phyloP scores from a whole-genome alignment of 1,140 invertebrate genomes.

The Acromyrmex echinatior region DNA sequence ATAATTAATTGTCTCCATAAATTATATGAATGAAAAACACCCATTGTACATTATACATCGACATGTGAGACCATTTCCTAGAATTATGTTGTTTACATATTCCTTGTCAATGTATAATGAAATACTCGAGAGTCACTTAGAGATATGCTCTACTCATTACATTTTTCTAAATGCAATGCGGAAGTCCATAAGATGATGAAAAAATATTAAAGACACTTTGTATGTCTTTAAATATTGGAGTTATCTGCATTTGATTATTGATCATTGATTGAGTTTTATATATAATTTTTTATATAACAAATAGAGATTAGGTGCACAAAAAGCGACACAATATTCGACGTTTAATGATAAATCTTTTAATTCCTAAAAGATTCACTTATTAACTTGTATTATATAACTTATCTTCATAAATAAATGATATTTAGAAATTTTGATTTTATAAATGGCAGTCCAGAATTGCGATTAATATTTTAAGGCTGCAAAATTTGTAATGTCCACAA shows the following conservation, averaged over 20 bases:
- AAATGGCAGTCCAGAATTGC: constrained; percentile 38
- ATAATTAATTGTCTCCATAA: no score
- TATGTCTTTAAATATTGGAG: not conserved
- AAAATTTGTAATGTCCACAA: not conserved
- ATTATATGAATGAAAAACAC: constrained; percentile 1
- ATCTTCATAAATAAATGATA: constrained; percentile 22
- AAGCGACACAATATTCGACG: not conserved
- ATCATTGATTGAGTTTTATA: constrained; percentile 11
- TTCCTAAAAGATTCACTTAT: not conserved
- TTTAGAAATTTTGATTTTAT: constrained; percentile 44
- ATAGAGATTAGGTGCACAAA: not conserved
- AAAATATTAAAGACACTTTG: constrained; percentile 14
- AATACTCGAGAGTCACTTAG: constrained; percentile 6
- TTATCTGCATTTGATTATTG: constrained; percentile 13
- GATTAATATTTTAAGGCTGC: constrained; percentile 24
- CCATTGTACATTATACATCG: constrained; percentile 32
- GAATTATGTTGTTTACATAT: not conserved
- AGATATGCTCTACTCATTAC: constrained; percentile 4
- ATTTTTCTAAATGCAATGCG: constrained; percentile 23
- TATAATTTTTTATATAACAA: not conserved
- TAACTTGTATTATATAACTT: not conserved
- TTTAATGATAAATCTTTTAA: not conserved
- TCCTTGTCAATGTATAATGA: not conserved
- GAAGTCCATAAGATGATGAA: constrained; percentile 21
- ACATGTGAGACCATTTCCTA: not conserved